Evolutionary conservation across 2,797 vertebrate species (phyloP), one percentile per base, ranked within the genome.

Genomic region (Silurus lanzhouensis): DNA sequence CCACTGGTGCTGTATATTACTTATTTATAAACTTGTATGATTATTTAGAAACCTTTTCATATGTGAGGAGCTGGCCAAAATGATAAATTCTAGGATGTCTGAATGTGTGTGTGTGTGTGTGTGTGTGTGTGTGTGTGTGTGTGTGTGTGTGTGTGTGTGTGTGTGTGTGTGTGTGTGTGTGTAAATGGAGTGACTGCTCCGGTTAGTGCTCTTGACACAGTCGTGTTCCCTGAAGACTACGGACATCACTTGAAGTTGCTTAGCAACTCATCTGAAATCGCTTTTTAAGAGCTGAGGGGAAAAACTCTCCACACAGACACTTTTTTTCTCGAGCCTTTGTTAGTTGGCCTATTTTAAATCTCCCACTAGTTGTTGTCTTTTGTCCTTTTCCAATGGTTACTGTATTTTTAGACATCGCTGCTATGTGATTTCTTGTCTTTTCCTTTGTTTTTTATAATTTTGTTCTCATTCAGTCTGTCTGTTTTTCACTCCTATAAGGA

Each of bases 251-350:
- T 85, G 83, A 85, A 85, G 87, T 87, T 87, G 87, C 87, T 85
- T 72, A 85, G 87, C 87, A 87, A 87, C 87, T 85, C 87, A 82
- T 85, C 83, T 79, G 83, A 85, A 87, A 87, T 87, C 85, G 79
- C 83, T 79, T 82, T 82, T 82, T 78, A 87, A 87, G 77, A 87
- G 80, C 80, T 60, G 25, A 10, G 46, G 79, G 38, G 67, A 46
- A 64, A 67, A 75, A 82, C 86, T 81, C 83, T 57, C 17, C 63
- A 68, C 82, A 55, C 79, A 83, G 72, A 83, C 82, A 80, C 82
- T 80, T 71, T 19, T 71, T 81, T 83, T 80, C 64, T 80, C 72
- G 5, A 78, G 71, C 57, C 74, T 87, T 87, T 87, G 86, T 87
- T 63, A 81, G 79, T 20, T 25, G 25, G n/a, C 67, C 72, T 87